Base-by-base conservation (phyloP, 23 tunicate genomes). In the Clavelina lepadiformis region DNA sequence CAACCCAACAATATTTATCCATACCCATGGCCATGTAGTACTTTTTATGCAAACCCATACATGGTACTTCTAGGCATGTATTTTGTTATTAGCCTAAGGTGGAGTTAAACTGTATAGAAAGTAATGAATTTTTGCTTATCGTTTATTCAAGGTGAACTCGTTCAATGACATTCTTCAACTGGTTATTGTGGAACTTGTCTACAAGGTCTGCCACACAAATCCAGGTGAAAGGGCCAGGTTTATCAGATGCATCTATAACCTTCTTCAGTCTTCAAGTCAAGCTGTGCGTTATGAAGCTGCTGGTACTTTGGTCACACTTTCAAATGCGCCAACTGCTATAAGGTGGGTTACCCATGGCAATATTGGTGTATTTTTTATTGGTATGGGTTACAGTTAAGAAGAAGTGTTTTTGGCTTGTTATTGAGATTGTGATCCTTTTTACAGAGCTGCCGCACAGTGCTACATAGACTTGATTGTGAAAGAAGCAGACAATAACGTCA, bases 241-340 rank as follows among this genome's bases (percentile, higher is more conserved):
- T 54, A 94, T 94, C 45, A 80, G 99, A 20, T 94, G 99, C 71
- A 86, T 94, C 33, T 94, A 94, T 67, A 94, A 94, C 38, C 61
- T 94, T 45, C 84, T 94, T 30, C 99, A 94, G 44, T 94, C 99
- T 4, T 52, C 91, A 19, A 86, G 96, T 69, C 94, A 93, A 41
- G 99, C 99, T 28, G 99, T 94, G 11, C 59, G 99, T 28, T 94
- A 94, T 35, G 95, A 94, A 65, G 99, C 99, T 35, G 99, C 99
- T 0, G 94, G 99, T 7, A 94, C 99, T 20, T 68, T 94, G 53
- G 94, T 89, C 0, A 94, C 99, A n/a, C 63, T 94, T 44, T 81
- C 92, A 1, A 69, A 74, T 36, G 99, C 99, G 3, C 99, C 99
- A 8, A 94, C 95, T 26, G 99, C 99, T 35, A 64, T 94, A 21